Evolutionary conservation across 2,888 invertebrate genomes (phyloP), one percentile per base, ranked within the genome.

Genomic region (Agrypnus murinus): DNA sequence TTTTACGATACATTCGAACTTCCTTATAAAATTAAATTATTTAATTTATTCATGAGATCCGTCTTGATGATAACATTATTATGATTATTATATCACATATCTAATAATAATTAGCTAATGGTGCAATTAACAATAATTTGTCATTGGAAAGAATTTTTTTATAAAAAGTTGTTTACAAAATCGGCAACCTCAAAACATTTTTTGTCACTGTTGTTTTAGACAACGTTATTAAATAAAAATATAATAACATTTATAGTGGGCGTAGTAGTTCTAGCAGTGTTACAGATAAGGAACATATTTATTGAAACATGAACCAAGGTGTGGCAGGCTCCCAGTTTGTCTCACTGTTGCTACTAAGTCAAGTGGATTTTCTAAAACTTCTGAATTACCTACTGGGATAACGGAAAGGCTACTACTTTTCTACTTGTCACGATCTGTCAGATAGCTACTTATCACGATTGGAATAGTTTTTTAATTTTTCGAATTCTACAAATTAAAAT

Each of bases 281-380:
- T 73, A 75, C 72, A 75, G 76, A 76, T 76, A 74, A 76, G 73
- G 65, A 69, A 64, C 69, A 68, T 73, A 73, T 74, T 70, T 77
- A 74, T 74, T 75, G 74, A 74, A 76, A 76, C 76, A 71, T 71
- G 65, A 74, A 70, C 62, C 45, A 71, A 72, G 77, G 77, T 71
- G 77, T 74, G 77, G 71, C 74, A 68, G 36, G 70, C 66, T 68
- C 70, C 69, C 69, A 69, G 77, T 77, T 75, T 75, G 74, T 73
- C 64, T 73, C 64, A n/a, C n/a, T n/a, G n/a, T n/a, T 60, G 55
- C 72, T n/a, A 68, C 74, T 36, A 46, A 57, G 74, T 72, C 72
- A 72, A 70, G 67, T 63, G 63, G 55, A 63, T 71, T 69, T 65
- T 72, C 64, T 70, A 65, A 64, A 67, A 69, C 69, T 65, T 32